Evolutionary conservation across 2,888 invertebrate genomes (phyloP).

Genomic region (Cantharis nigra): DNA sequence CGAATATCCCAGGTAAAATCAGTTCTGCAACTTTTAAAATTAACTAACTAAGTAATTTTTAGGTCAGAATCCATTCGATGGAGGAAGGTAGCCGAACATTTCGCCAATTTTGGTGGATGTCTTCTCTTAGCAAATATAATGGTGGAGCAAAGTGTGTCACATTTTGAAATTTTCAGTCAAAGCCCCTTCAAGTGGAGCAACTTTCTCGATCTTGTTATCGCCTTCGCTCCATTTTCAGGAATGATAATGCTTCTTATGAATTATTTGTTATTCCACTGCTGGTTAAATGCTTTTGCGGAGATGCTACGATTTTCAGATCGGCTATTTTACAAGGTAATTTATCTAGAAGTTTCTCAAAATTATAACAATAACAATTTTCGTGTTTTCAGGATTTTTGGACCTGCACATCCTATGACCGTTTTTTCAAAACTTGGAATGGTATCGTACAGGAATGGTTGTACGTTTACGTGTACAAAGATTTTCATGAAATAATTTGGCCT

Average conservation of each 20-base stretch:
- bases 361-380: too few species aligned
- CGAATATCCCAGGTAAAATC: neutral
- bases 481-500: constrained; percentile 54
- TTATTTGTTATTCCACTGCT: too few species aligned
- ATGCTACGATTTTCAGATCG: too few species aligned
- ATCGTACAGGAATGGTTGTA: constrained; percentile 95
- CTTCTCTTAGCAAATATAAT: constrained; percentile 82
- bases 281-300: too few species aligned
- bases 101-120: constrained; percentile 75
- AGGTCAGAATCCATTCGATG: constrained; percentile 76
- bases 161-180: constrained; percentile 68
- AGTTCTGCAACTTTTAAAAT: too few species aligned
- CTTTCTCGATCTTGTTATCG: constrained; percentile 58
- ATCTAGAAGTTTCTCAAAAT: neutral
- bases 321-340: neutral
- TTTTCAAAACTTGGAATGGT: constrained; percentile 92
- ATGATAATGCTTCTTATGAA: too few species aligned
- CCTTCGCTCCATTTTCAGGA: constrained; percentile 49
- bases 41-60: constrained; percentile 34
- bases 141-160: constrained; percentile 73
- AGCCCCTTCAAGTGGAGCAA: constrained; percentile 47
- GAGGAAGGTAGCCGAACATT: constrained; percentile 71
- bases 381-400: constrained; percentile 90
- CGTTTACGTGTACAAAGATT: constrained; percentile 83
- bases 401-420: constrained; percentile 76